These are phyloP conservation scores for Cerceris ruficornis DNA, from an alignment of 2,888 invertebrate genomes.

Conservation along the genomic window DNA sequence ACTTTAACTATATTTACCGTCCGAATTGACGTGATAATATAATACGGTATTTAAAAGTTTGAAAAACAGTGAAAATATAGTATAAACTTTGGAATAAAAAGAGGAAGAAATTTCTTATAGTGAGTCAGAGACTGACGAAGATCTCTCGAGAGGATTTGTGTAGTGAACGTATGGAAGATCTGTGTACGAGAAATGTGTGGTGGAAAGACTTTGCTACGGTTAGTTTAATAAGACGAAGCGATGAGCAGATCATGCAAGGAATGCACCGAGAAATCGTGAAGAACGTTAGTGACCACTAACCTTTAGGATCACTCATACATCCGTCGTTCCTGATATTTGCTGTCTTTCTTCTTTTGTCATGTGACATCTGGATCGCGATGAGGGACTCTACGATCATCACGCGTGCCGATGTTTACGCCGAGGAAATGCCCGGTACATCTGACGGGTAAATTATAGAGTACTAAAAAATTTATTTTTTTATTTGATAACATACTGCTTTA, in stretches of 20 bases:
- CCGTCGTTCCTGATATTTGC: background rate
- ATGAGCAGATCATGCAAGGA: slow-evolving; percentile 18
- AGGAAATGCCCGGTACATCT: slow-evolving; percentile 69
- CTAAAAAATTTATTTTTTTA: no score
- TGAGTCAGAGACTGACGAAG: background rate
- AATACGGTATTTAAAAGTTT: no score
- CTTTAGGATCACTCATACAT: slow-evolving; percentile 13
- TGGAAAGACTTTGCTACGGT: slow-evolving; percentile 17
- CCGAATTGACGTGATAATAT: no score
- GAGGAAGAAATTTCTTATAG: slow-evolving; percentile 1
- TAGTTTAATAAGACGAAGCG: slow-evolving; percentile 29
- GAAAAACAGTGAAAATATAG: background rate
- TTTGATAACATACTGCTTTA: no score
- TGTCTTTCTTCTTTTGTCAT: slow-evolving; percentile 40
- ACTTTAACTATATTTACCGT: no score
- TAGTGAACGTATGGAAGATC: slow-evolving; percentile 17
- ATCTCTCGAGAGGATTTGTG: background rate
- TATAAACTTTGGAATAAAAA: background rate
- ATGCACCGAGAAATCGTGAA: slow-evolving; percentile 23
- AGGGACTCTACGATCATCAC: slow-evolving; percentile 73
- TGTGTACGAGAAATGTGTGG: slow-evolving; percentile 7
- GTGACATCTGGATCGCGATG: slow-evolving; percentile 62
- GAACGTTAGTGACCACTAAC: slow-evolving; percentile 19
- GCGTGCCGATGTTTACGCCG: slow-evolving; percentile 74
- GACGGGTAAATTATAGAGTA: slow-evolving; percentile 65